These are phyloP conservation scores for Acronicta psi DNA, from an alignment of 2,888 invertebrate genomes.

Conservation along the genomic window DNA sequence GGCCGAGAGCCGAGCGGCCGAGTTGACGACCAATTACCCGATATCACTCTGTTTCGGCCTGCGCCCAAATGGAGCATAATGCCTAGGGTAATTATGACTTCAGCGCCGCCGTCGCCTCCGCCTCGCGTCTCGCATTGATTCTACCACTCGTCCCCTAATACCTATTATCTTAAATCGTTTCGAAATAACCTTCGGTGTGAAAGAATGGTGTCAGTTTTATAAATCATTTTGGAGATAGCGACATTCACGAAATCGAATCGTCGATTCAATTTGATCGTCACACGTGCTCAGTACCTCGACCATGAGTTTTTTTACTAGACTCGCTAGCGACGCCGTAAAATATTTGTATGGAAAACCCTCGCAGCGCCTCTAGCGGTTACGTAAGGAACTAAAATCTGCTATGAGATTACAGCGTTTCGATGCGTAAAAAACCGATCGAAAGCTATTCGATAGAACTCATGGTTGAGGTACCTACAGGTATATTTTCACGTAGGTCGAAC, in stretches of 20 bases:
- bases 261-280: slow-evolving; percentile 54
- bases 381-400: too few species aligned
- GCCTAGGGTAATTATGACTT: slow-evolving; percentile 87
- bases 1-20: slow-evolving; percentile 59
- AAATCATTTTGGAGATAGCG: slow-evolving; percentile 55
- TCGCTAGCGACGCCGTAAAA: too few species aligned
- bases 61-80: slow-evolving; percentile 87
- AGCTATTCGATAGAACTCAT: too few species aligned
- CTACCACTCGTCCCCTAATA: slow-evolving; percentile 72
- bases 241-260: slow-evolving; percentile 46
- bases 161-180: slow-evolving; percentile 77
- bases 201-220: slow-evolving; percentile 67
- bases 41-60: slow-evolving; percentile 85
- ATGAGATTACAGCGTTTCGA: too few species aligned
- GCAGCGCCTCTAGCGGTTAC: too few species aligned
- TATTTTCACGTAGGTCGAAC: slow-evolving; percentile 19
- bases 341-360: too few species aligned
- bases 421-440: too few species aligned
- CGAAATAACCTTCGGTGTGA: slow-evolving; percentile 65
- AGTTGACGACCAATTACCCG: slow-evolving; percentile 87
- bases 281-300: too few species aligned
- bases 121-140: slow-evolving; percentile 66
- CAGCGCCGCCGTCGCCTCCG: slow-evolving; percentile 65
- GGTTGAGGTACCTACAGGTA: too few species aligned
- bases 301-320: too few species aligned